Conservation (phyloP, 1,140 invertebrate species). For the Hormaphis cornu region DNA sequence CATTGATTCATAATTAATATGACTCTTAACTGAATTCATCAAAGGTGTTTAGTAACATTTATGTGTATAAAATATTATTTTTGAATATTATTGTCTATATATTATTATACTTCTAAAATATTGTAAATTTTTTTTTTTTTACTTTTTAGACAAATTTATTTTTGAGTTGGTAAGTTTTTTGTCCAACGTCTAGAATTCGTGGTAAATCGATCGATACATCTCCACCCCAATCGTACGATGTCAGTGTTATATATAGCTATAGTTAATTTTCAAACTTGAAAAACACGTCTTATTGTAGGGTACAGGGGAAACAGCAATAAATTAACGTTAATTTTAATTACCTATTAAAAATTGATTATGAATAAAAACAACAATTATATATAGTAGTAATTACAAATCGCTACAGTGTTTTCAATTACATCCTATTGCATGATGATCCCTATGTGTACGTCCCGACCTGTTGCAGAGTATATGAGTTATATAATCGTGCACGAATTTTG, state of each 20-base stretch:
- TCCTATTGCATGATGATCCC: too few relatives aligned
- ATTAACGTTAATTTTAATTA: not conserved
- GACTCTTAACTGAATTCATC: not conserved
- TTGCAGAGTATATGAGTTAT: too few relatives aligned
- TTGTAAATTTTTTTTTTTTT: too few relatives aligned
- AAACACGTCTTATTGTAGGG: not conserved
- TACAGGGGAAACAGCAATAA: not conserved
- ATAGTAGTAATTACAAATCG: not conserved
- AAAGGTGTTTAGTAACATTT: not conserved
- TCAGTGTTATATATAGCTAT: too few relatives aligned
- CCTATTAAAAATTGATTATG: not conserved
- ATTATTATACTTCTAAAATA: too few relatives aligned
- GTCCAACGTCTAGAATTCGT: not conserved
- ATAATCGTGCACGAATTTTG: too few relatives aligned
- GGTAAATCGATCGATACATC: not conserved
- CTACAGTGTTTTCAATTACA: too few relatives aligned
- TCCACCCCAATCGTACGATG: not conserved
- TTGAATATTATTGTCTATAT: not conserved
- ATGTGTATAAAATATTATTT: not conserved
- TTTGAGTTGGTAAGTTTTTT: not conserved
- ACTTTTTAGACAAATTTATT: constrained; percentile 2
- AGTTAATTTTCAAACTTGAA: constrained; percentile 1
- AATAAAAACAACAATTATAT: not conserved
- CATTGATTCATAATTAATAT: constrained; percentile 1
- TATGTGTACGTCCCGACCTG: too few relatives aligned